Conservation (phyloP, 1,140 invertebrate species). For the Brachionus rotundiformis region DNA sequence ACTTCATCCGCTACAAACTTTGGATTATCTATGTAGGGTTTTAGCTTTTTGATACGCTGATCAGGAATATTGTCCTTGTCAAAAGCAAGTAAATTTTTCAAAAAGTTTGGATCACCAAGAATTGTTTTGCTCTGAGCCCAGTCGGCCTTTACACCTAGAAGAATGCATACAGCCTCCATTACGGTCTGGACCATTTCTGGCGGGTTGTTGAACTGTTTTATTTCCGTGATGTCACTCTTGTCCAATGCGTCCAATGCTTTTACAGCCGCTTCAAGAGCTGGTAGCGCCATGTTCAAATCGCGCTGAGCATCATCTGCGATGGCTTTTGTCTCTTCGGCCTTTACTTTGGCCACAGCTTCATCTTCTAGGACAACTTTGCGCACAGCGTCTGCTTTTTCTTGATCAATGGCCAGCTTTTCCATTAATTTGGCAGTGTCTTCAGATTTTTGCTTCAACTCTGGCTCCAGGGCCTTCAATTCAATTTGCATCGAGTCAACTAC, state of each 20-base stretch:
- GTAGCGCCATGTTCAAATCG: constrained; percentile 36
- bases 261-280: constrained; percentile 50
- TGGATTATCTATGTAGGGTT: constrained; percentile 65
- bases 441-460: constrained; percentile 63
- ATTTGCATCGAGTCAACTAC: constrained; percentile 64
- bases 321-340: constrained; percentile 64
- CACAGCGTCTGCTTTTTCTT: constrained; percentile 64
- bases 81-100: constrained; percentile 65
- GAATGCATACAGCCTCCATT: constrained; percentile 82
- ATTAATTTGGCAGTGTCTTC: constrained; percentile 62
- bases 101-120: constrained; percentile 62
- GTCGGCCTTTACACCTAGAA: constrained; percentile 76
- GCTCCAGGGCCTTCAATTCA: constrained; percentile 63
- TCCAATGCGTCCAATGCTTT: constrained; percentile 79
- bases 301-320: constrained; percentile 64
- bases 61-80: constrained; percentile 79
- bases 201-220: constrained; percentile 78
- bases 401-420: constrained; percentile 63
- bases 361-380: constrained; percentile 64
- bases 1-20: constrained; percentile 67
- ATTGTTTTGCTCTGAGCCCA: constrained; percentile 62
- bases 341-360: constrained; percentile 63
- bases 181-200: constrained; percentile 65
- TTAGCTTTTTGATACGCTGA: constrained; percentile 75
- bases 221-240: constrained; percentile 84